Base-by-base conservation (phyloP, 2,113 vertebrate genomes). In the Ceyx melanurus region DNA sequence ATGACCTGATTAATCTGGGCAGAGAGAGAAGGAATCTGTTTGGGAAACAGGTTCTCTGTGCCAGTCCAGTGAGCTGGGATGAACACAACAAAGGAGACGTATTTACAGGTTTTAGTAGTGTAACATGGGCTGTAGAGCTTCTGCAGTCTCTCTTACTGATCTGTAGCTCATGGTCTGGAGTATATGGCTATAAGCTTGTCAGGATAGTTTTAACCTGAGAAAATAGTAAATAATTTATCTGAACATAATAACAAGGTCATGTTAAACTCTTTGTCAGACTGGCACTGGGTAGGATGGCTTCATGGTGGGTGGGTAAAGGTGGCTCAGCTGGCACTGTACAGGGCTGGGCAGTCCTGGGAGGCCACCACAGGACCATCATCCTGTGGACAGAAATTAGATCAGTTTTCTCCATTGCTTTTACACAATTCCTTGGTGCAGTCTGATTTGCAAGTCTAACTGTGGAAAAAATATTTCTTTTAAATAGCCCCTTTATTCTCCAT, bases 171-270 rank as follows among this genome's bases (percentile, higher is more conserved):
- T 21, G 46, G 40, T 18, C 73, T 22, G 65, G 78, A 84, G 82
- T 93, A 86, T 89, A 93, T 89, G 48, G 70, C 70, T 91, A 51
- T 75, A 77, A 87, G 61, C 46, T 81, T 81, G 79, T 84, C 79
- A 37, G 58, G 71, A 72, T 33, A 80, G 74, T 79, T 77, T 85
- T 80, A 62, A 86, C 26, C 53, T 20, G 6, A 73, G 60, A 42
- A 80, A 84, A 58, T 67, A 88, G 48, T 81, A 80, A 80, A 94
- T 88, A 76, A 93, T 84, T 95, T 80, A 92, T 58, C 90, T 85
- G 73, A 79, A 62, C 25, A 80, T 83, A 77, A 35, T 35, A 79
- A 43, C 45, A 83, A 84, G 84, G 78, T 65, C 64, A 33, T 43
- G 31, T 66, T 94, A 90, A 94, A 89, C 28, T 61, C 62, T 85